Percentiles rank a stretch among this genome's conserved stretches.
These are phyloP conservation scores for Stegana nigrithorax DNA, from an alignment of 2,888 invertebrate species.

Conservation along the genomic window DNA sequence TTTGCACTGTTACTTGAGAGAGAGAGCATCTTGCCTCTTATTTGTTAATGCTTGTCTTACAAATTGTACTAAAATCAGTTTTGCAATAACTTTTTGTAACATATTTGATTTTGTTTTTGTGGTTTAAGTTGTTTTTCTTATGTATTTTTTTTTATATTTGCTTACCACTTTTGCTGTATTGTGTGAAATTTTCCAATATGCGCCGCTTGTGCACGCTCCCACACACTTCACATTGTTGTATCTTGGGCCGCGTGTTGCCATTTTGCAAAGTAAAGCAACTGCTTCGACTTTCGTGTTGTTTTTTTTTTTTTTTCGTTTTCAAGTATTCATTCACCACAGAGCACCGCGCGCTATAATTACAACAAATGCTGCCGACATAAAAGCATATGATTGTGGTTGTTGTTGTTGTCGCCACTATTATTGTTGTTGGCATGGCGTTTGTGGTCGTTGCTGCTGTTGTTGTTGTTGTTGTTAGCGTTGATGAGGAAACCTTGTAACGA, in stretches of 20 bases:
- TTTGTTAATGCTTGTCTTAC: too few species aligned
- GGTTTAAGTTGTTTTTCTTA: neutral
- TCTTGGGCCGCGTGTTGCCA: too few species aligned
- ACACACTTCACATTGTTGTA: too few species aligned
- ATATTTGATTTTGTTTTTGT: neutral
- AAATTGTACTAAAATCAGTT: conserved; percentile 41
- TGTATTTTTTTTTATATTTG: neutral
- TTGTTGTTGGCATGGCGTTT: neutral
- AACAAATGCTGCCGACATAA: conserved; percentile 7
- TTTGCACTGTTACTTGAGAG: too few species aligned
- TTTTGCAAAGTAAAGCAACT: too few species aligned
- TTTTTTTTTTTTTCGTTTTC: neutral
- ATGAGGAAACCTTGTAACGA: conserved; percentile 40
- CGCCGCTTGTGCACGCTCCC: neutral
- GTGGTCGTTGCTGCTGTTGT: neutral
- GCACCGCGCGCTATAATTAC: conserved; percentile 7
- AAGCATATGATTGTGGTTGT: neutral
- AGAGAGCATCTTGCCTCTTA: too few species aligned
- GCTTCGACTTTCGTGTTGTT: neutral
- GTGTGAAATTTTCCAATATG: neutral
- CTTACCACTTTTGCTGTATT: neutral
- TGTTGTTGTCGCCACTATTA: neutral
- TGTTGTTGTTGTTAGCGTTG: neutral
- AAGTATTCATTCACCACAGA: neutral
- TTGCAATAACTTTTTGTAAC: conserved; percentile 42